Evolutionary conservation across 1,140 invertebrate species (phyloP), one percentile per base, ranked within the genome.

Genomic region (Laodelphax striatellus): DNA sequence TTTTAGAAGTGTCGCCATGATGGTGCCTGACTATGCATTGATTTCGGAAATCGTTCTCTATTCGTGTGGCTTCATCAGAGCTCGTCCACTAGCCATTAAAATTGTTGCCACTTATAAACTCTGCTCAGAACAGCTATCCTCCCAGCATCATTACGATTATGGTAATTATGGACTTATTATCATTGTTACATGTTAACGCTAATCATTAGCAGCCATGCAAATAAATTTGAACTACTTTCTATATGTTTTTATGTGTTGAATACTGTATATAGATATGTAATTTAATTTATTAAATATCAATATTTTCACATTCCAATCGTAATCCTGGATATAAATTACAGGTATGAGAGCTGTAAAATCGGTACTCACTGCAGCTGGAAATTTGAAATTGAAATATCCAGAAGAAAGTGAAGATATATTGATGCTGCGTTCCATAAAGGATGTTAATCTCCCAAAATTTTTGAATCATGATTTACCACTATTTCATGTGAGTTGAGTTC

Each of bases 1-100:
- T 5, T 97, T 98, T 78, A 82, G 94, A 63, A 90, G 93, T 2
- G 93, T 98, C 14, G 93, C 94, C 24, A 98, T 98, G 94, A 97
- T 97, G 93, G 92, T 97, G 19, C 94, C 94, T 0, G 93, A 97
- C 75, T 96, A 96, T 73, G 90, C 90, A 10, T 71, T 97, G 11
- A 97, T 97, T 68, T 90, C 93, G 0, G 94, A 97, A 76, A 96
- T 96, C 62, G 89, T 90, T 52, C 71, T 97, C 0, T 96, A 95
- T 67, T 94, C 94, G 0, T 93, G 84, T 71, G 94, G 94, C n/a
- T 98, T 96, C 70, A 78, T 92, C 10, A 85, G 86, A 52, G 93
- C 93, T 2, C 83, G 92, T 62, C 85, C 91, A 1, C 74, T 97
- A 19, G 88, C 93, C 0, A 81, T 95, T 0, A 98, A 98, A 78